Evolutionary conservation across 2,113 vertebrate species (phyloP), one percentile per base, ranked within the genome.

Genomic region (Brachyistius frenatus): DNA sequence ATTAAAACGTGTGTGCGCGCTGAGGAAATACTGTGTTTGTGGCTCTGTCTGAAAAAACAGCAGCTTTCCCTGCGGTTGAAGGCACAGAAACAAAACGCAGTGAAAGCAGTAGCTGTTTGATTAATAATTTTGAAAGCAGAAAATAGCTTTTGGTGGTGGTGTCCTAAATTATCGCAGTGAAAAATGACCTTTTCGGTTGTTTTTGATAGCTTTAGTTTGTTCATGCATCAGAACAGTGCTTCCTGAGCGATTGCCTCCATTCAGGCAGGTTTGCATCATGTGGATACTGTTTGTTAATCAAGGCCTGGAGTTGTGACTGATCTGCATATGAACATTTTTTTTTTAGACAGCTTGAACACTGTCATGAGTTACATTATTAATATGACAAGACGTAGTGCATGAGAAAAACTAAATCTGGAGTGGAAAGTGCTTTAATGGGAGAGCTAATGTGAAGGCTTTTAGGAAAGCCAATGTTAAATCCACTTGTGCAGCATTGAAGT

Each of bases 41-140:
- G 70, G 58, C 6, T 69, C 8, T 70, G 35, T 2, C 9, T 55
- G 32, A 33, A 35, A 72, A 85, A 83, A 44, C 16, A 62, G 32
- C 41, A 52, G 65, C 39, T 78, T 78, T 58, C 64, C 13, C 11
- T 86, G 73, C 67, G 76, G 78, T 73, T 8, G 37, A 7, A 33
- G 10, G 50, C 53, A 44, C 46, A 47, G 35, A 66, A 8, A 71
- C 50, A 10, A 76, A 73, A 65, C 2, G 1, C 32, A 6, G 30
- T n/a, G 2, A 65, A 16, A 10, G 7, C 49, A 36, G 16, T 8
- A 44, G 0, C 31, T 54, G 15, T 53, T 39, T 65, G 68, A 47
- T 56, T 50, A 30, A 16, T 35, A 4, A 7, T 56, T 73, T 66
- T 66, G 30, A 77, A 15, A 60, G 33, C 14, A 69, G 3, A 41